Base-by-base conservation (phyloP, 2,888 invertebrate species). In the Sisyra terminalis region DNA sequence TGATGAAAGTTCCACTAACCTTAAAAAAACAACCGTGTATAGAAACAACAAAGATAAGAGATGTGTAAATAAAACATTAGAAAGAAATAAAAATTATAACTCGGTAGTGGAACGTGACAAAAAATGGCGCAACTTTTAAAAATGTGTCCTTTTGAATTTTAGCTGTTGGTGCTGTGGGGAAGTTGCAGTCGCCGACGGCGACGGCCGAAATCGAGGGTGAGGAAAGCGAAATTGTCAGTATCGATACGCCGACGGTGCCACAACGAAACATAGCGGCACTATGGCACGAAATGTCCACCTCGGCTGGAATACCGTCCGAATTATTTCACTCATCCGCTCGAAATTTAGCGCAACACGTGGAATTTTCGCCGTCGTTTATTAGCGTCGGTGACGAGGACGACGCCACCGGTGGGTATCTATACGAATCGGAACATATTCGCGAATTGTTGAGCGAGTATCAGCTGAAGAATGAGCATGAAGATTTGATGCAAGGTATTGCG, bases 121-220 rank as follows among this genome's bases (percentile, higher is more conserved):
- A n/a, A n/a, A n/a, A n/a, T n/a, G n/a, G n/a, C n/a, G n/a, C n/a
- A n/a, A n/a, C n/a, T n/a, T n/a, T n/a, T n/a, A n/a, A n/a, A n/a
- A n/a, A n/a, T n/a, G n/a, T n/a, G n/a, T n/a, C n/a, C n/a, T n/a
- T 40, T 46, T 34, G 6, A n/a, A 30, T 17, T 11, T 52, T 59
- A 6, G 57, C 57, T 43, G 67, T 66, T 32, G 71, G 71, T 8
- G 71, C 71, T 6, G 68, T 70, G 0, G 75, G 74, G 1, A 60
- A 65, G n/a, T 56, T 71, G 15, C 66, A 69, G 50, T 66, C 69
- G 1, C 67, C 69, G 1, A 68, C 69, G 36, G 76, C 81, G 4
- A 78, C 76, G 1, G 87, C 87, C 0, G 86, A 86, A 58, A 73
- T 87, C n/a, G 87, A 87, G 57, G 82, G 79, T 1, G 78, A 83